These are phyloP conservation scores for Sebastes taczanowskii DNA, from an alignment of 2,797 vertebrate species.

Conservation along the genomic window DNA sequence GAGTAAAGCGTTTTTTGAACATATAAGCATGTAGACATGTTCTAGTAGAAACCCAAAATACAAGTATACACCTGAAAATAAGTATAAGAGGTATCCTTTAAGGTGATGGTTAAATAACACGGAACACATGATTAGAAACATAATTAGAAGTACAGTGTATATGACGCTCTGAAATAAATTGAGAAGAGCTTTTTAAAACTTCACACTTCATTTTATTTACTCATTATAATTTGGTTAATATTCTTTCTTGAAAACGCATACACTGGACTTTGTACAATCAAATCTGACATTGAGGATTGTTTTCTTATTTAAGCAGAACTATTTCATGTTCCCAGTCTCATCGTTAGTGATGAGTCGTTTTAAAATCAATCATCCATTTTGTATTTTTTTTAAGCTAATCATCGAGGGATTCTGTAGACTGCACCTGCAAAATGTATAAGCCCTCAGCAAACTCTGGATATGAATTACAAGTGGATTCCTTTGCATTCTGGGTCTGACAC, in stretches of 20 bases:
- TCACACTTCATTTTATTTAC: not conserved
- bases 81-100: no score
- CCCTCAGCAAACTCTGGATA: not conserved
- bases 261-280: not conserved
- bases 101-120: not conserved
- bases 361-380: not conserved
- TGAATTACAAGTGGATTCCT: not conserved
- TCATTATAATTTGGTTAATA: not conserved
- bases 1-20: no score
- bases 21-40: no score
- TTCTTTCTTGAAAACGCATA: not conserved
- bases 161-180: not conserved
- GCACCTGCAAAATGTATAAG: conserved; percentile 26
- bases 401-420: not conserved
- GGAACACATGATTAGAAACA: not conserved
- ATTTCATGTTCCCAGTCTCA: not conserved
- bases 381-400: not conserved
- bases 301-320: not conserved
- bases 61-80: no score
- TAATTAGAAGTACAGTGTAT: not conserved
- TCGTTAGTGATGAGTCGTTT: not conserved
- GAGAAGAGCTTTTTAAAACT: not conserved
- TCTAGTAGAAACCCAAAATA: no score
- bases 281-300: not conserved
- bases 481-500: not conserved